phyloP scores from a whole-genome alignment of 1,140 invertebrate genomes.

The Diorhabda carinulata region DNA sequence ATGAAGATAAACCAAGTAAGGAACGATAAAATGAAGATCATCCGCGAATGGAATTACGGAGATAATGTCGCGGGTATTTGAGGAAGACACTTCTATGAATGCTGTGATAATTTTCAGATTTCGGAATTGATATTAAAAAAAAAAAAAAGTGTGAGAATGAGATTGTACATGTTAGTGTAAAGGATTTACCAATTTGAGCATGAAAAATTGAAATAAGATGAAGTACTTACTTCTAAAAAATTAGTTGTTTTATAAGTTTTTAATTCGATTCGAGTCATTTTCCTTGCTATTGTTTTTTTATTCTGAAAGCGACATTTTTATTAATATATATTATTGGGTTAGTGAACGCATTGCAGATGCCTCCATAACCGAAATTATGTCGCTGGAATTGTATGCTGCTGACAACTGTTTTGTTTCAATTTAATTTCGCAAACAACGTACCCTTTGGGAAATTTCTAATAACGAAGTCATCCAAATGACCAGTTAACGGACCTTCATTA shows the following conservation, averaged over 20 bases:
- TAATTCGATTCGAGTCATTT: too few species aligned
- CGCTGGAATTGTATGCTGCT: background rate
- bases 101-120: background rate
- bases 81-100: background rate
- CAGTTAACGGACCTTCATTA: constrained; percentile 2
- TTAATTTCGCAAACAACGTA: constrained; percentile 3
- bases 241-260: too few species aligned
- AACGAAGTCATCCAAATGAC: background rate
- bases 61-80: background rate
- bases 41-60: background rate
- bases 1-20: background rate
- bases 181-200: too few species aligned
- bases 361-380: background rate
- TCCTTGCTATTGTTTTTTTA: too few species aligned
- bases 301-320: too few species aligned
- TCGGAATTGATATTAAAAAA: background rate
- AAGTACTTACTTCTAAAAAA: too few species aligned
- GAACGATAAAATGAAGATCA: constrained; percentile 2
- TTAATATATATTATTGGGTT: too few species aligned
- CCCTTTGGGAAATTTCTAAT: background rate
- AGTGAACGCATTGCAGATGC: background rate
- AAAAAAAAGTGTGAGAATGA: background rate
- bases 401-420: constrained; percentile 2
- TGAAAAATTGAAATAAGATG: too few species aligned
- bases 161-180: too few species aligned